Percentiles rank a stretch among this genome's conserved stretches.
These are phyloP conservation scores for Poicephalus gulielmi DNA, from an alignment of 2,113 vertebrate species.

Conservation along the genomic window DNA sequence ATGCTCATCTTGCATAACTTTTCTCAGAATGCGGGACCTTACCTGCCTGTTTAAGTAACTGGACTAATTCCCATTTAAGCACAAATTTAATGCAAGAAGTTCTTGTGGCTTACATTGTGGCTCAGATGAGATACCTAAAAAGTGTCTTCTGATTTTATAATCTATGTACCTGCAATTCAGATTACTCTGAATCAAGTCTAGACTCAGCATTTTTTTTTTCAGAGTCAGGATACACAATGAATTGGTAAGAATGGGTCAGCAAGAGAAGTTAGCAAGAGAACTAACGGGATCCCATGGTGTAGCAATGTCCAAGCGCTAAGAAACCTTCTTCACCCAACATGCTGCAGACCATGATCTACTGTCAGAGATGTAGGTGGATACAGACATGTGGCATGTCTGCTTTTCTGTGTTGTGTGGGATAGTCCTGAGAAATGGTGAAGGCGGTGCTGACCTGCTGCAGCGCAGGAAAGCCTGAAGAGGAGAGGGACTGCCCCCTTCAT, in stretches of 20 bases:
- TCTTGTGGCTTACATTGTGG: neutral
- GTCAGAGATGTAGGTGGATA: neutral
- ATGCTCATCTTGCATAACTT: neutral
- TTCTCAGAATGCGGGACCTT: neutral
- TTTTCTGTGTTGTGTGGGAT: neutral
- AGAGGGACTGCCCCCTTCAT: neutral
- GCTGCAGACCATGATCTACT: neutral
- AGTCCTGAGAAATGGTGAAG: neutral
- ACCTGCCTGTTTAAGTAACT: neutral
- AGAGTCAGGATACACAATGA: neutral
- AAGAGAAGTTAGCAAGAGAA: neutral
- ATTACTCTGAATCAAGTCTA: neutral
- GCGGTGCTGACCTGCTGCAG: neutral
- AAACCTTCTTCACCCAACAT: neutral
- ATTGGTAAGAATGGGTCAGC: neutral
- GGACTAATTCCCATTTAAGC: neutral
- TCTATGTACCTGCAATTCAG: neutral
- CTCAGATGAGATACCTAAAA: neutral
- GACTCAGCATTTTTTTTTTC: neutral
- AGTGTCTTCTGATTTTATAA: neutral
- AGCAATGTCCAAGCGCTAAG: neutral
- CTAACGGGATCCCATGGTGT: fast-evolving
- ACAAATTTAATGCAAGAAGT: neutral
- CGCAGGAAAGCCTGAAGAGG: neutral
- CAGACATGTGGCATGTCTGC: fast-evolving